A percentile compares a stretch with the other conserved stretches of the same genome.
Conservation (phyloP, 2,797 vertebrate species). For the Rhinichthys osculus region DNA sequence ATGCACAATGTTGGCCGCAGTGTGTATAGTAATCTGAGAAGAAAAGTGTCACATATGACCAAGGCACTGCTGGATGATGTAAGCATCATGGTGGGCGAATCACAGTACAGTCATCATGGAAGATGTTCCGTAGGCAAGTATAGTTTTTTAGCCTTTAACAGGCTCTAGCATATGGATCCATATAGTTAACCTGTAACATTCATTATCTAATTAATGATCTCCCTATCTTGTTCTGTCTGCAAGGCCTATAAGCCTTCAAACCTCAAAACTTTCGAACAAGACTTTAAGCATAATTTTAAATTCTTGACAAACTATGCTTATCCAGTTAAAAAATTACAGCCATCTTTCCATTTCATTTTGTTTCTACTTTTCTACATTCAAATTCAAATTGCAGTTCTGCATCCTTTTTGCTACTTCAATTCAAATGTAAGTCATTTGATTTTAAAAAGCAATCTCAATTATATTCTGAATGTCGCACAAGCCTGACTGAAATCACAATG, state of each 20-base stretch:
- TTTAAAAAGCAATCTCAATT: not conserved
- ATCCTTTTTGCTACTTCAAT: not conserved
- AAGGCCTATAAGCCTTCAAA: not conserved
- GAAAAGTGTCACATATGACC: conserved; percentile 83
- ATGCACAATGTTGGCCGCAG: conserved; percentile 84
- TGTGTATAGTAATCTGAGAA: conserved; percentile 83
- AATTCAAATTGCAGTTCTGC: not conserved
- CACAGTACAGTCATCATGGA: conserved; percentile 75
- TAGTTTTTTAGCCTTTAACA: not conserved
- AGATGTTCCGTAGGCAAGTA: conserved; percentile 86
- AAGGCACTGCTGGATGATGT: conserved; percentile 85
- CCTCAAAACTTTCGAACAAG: not conserved
- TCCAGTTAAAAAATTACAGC: not conserved
- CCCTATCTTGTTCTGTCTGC: not conserved
- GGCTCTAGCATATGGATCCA: not conserved
- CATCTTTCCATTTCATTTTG: not conserved
- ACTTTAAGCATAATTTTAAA: not conserved
- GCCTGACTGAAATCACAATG: conserved; percentile 68
- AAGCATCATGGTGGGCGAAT: conserved; percentile 80
- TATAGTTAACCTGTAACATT: too few species aligned
- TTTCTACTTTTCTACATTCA: not conserved
- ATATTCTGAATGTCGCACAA: not conserved
- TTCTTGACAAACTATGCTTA: not conserved
- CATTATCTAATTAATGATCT: not conserved
- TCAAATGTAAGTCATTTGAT: not conserved